phyloP scores from a whole-genome alignment of 2,113 vertebrate genomes.

The Seriola rivoliana region DNA sequence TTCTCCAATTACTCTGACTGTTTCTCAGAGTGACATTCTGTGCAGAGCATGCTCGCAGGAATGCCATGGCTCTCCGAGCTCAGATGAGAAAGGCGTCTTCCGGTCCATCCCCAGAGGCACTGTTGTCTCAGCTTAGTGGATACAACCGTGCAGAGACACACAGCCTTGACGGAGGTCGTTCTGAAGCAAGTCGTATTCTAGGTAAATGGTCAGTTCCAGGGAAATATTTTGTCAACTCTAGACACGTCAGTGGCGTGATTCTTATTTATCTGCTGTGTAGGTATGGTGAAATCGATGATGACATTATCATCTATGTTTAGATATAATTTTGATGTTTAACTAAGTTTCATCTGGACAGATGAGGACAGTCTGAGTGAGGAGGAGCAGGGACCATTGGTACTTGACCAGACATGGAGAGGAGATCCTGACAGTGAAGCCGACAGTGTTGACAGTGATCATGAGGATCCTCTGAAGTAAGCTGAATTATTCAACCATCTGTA shows the following conservation, averaged over 20 bases:
- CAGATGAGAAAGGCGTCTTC: constrained; percentile 91
- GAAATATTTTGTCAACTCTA: neutral
- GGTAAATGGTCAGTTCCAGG: constrained; percentile 77
- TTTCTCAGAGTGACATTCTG: constrained; percentile 89
- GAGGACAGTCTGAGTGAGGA: constrained; percentile 97
- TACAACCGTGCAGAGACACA: constrained; percentile 88
- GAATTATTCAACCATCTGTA: neutral
- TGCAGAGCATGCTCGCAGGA: constrained; percentile 92
- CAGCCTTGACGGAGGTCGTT: constrained; percentile 84
- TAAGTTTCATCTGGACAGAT: constrained; percentile 78
- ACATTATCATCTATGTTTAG: too few relatives aligned
- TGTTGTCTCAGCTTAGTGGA: constrained; percentile 94
- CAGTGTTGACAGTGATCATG: constrained; percentile 97
- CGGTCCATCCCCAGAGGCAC: constrained; percentile 87
- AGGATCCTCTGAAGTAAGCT: constrained; percentile 95
- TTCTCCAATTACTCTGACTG: neutral
- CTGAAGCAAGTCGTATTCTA: constrained; percentile 90
- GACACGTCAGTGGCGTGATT: too few relatives aligned
- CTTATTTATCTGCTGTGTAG: neutral
- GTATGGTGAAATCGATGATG: too few relatives aligned
- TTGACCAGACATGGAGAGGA: constrained; percentile 97
- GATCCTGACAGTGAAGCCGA: constrained; percentile 98
- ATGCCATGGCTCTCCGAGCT: constrained; percentile 90
- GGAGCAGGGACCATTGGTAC: constrained; percentile 90
- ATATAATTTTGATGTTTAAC: too few relatives aligned